A percentile compares a stretch with the other conserved stretches of the same genome.
phyloP scores from a whole-genome alignment of 2,797 vertebrate genomes.

The Coregonus suidteri region DNA sequence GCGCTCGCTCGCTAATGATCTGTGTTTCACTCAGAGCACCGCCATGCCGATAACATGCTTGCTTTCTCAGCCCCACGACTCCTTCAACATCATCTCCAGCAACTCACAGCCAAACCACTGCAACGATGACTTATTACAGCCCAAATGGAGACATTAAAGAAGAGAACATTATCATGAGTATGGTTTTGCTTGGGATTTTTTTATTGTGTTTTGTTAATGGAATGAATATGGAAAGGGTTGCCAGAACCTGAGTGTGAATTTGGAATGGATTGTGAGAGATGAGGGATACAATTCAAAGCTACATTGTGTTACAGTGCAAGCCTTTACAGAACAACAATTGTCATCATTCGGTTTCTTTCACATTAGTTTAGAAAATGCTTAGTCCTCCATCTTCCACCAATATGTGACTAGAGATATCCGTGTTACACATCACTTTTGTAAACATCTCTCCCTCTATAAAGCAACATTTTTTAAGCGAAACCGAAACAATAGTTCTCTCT shows the following conservation, averaged over 20 bases:
- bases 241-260: not conserved
- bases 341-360: no score
- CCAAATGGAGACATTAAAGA: constrained; percentile 44
- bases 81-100: constrained; percentile 46
- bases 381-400: not conserved
- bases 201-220: not conserved
- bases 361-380: not conserved
- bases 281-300: not conserved
- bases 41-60: constrained; percentile 15
- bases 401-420: not conserved
- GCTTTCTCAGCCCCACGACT: constrained; percentile 35
- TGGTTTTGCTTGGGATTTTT: constrained; percentile 4
- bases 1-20: constrained; percentile 57
- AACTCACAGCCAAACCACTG: constrained; percentile 42
- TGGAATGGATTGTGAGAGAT: not conserved
- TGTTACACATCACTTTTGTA: not conserved
- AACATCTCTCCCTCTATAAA: not conserved
- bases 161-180: constrained; percentile 36
- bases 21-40: constrained; percentile 37
- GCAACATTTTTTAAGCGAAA: not conserved
- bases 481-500: not conserved
- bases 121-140: constrained; percentile 45
- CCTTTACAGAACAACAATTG: no score
- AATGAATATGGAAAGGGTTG: constrained; percentile 1
- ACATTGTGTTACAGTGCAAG: no score